Evolutionary conservation across 2,113 vertebrate species (phyloP).

Genomic region (Empidonax traillii): DNA sequence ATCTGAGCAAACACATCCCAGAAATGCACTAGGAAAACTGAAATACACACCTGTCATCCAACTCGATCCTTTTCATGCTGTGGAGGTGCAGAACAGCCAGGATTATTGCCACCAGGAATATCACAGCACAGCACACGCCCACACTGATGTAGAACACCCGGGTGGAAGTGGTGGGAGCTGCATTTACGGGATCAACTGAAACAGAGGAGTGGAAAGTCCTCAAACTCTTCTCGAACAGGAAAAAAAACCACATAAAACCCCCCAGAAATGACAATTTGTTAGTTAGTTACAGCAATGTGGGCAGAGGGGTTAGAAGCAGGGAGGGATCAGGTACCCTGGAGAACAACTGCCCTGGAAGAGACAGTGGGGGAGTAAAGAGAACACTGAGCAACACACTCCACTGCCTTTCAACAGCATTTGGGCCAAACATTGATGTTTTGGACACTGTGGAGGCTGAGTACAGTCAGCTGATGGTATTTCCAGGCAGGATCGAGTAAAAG

Average conservation of each 20-base stretch:
- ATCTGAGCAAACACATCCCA: background rate
- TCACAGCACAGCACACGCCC: slow-evolving; percentile 96
- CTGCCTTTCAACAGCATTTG: background rate
- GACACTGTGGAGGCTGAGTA: background rate
- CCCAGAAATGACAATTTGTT: background rate
- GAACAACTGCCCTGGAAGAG: background rate
- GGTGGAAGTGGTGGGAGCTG: slow-evolving; percentile 92
- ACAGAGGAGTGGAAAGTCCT: slow-evolving; percentile 36
- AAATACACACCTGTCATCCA: slow-evolving; percentile 90
- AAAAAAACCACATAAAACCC: background rate
- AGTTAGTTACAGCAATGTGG: background rate
- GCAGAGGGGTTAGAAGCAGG: background rate
- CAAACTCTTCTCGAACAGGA: background rate
- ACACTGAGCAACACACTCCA: accelerated
- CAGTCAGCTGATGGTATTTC: background rate
- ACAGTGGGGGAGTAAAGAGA: background rate
- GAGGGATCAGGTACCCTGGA: background rate
- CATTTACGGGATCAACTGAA: slow-evolving; percentile 84
- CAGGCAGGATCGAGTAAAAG: background rate
- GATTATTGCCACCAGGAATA: slow-evolving; percentile 98
- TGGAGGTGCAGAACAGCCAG: slow-evolving; percentile 96
- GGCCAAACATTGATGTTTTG: background rate
- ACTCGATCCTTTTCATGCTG: slow-evolving; percentile 97
- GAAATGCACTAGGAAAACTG: background rate
- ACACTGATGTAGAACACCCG: slow-evolving; percentile 99